Evolutionary conservation across 2,888 invertebrate genomes (phyloP).

Genomic region (Cerastoderma edule): DNA sequence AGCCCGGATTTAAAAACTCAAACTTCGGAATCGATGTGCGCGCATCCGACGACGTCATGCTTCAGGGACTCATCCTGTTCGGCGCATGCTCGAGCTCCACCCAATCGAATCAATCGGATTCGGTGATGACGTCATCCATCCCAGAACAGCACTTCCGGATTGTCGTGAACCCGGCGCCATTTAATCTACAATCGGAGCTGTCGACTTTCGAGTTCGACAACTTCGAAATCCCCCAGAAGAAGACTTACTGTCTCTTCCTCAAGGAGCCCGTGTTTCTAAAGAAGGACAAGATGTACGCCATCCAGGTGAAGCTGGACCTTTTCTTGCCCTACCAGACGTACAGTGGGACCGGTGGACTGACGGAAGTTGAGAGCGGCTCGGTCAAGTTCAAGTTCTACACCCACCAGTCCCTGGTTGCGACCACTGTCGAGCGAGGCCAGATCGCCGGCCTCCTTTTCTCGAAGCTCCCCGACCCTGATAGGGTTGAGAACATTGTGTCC

Average conservation of each 20-base stretch:
- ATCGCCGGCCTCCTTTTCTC: conserved; percentile 58
- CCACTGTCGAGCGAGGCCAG: conserved; percentile 55
- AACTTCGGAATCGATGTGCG: conserved; percentile 61
- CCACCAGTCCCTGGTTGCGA: conserved; percentile 58
- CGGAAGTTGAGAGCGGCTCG: conserved; percentile 54
- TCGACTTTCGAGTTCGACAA: conserved; percentile 46
- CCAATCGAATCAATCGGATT: conserved; percentile 43
- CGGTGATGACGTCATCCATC: conserved; percentile 31
- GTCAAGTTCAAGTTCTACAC: conserved; percentile 51
- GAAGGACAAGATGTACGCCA: conserved; percentile 52
- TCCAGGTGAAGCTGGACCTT: conserved; percentile 58
- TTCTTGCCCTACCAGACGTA: conserved; percentile 57
- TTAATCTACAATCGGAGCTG: conserved; percentile 27
- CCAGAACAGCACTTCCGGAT: conserved; percentile 48
- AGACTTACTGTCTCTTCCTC: conserved; percentile 49
- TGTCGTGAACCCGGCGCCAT: conserved; percentile 39
- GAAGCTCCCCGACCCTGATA: conserved; percentile 51
- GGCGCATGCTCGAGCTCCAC: conserved; percentile 54
- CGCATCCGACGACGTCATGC: conserved; percentile 56
- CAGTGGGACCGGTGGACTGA: conserved; percentile 48
- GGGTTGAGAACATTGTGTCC: conserved; percentile 44
- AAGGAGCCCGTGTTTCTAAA: conserved; percentile 50
- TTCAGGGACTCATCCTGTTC: conserved; percentile 56
- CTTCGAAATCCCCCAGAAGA: conserved; percentile 50
- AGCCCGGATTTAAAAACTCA: conserved; percentile 60